Conservation (phyloP, 2,797 vertebrate genomes). For the Geotrypetes seraphini region DNA sequence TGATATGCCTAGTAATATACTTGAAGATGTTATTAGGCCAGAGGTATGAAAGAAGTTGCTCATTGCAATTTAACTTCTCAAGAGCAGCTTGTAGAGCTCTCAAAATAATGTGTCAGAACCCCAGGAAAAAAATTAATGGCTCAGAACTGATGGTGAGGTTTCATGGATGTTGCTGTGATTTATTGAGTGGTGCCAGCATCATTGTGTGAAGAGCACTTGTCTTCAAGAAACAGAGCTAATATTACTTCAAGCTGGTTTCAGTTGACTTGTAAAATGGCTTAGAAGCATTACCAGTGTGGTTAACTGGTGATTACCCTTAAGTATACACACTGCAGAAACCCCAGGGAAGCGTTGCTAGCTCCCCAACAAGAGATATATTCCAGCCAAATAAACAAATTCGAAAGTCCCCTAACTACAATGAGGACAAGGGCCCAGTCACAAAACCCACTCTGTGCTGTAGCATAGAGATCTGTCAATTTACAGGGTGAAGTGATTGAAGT, state of each 20-base stretch:
- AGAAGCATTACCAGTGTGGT: conserved; percentile 36
- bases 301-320: conserved; percentile 57
- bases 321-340: conserved; percentile 53
- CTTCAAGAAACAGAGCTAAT: conserved; percentile 52
- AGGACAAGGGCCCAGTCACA: conserved; percentile 30
- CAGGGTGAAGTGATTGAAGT: conserved; percentile 51
- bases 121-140: conserved; percentile 54
- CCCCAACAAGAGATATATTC: conserved; percentile 38
- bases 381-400: conserved; percentile 45
- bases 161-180: conserved; percentile 53
- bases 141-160: conserved; percentile 53
- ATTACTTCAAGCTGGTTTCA: conserved; percentile 61
- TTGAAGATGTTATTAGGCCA: conserved; percentile 22
- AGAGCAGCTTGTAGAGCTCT: conserved; percentile 36
- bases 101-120: conserved; percentile 47
- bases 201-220: conserved; percentile 53
- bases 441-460: conserved; percentile 40
- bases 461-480: conserved; percentile 51
- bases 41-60: conserved; percentile 36
- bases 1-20: conserved; percentile 22
- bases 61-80: conserved; percentile 46
- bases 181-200: conserved; percentile 53
- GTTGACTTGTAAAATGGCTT: conserved; percentile 56
- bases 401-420: conserved; percentile 40
- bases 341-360: conserved; percentile 52